A percentile compares a stretch with the other conserved stretches of the same genome.
Evolutionary conservation across 1,140 invertebrate genomes (phyloP).

Genomic region (Aethina tumida): DNA sequence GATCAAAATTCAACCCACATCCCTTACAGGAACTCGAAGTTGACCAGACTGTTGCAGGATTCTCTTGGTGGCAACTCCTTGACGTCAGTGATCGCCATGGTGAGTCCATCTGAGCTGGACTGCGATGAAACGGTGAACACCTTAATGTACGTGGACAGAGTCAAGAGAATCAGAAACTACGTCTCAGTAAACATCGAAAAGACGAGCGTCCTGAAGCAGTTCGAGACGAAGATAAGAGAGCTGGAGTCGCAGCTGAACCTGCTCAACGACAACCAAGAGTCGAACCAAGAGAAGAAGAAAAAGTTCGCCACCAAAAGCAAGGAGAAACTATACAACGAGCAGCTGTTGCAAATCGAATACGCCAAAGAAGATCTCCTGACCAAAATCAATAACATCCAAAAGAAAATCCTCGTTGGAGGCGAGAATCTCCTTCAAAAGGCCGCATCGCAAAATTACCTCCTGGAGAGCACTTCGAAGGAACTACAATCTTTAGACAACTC

Average conservation of each 20-base stretch:
- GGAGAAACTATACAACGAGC: conserved; percentile 8
- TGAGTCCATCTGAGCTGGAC: conserved; percentile 14
- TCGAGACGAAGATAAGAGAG: conserved; percentile 21
- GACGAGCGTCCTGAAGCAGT: conserved; percentile 18
- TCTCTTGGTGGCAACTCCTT: conserved; percentile 55
- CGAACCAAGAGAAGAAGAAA: conserved; percentile 1
- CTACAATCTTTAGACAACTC: conserved; percentile 71
- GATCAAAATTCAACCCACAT: conserved; percentile 81
- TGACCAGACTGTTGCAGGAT: conserved; percentile 88
- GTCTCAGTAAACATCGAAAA: conserved; percentile 19
- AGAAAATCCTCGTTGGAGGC: conserved; percentile 92
- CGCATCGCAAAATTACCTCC: conserved; percentile 75
- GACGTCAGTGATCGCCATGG: conserved; percentile 24
- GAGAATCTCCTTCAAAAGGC: conserved; percentile 97
- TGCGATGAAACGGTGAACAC: conserved; percentile 23
- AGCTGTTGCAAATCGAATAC: conserved; percentile 45
- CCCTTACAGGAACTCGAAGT: conserved; percentile 90
- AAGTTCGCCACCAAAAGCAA: not conserved
- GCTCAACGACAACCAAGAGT: conserved; percentile 3
- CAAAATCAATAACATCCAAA: conserved; percentile 85
- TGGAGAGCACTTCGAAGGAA: conserved; percentile 84
- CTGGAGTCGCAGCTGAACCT: conserved; percentile 58
- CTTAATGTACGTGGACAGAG: conserved; percentile 22
- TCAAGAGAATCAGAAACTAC: conserved; percentile 22
- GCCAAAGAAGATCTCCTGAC: conserved; percentile 68